Evolutionary conservation across 2,888 invertebrate genomes (phyloP).

Genomic region (Poecilobothrus nobilitatus): DNA sequence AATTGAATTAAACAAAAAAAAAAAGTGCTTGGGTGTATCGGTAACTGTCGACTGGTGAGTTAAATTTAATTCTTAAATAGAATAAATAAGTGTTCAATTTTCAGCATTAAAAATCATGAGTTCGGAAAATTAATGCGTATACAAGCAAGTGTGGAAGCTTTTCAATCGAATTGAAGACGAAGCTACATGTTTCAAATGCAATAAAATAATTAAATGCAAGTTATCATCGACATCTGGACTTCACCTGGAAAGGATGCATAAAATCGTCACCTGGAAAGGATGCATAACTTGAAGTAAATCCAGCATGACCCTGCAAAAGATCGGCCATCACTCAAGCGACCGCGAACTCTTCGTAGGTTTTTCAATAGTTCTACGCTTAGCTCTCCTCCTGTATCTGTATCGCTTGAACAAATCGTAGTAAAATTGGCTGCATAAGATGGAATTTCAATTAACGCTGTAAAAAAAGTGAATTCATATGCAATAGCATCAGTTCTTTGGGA

Average conservation of each 20-base stretch:
- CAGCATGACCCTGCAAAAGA: background rate
- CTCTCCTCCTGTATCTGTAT: background rate
- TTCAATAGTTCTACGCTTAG: background rate
- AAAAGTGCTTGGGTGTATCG: too few species aligned
- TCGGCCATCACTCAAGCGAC: conserved; percentile 1
- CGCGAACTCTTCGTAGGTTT: background rate
- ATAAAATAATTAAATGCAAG: conserved; percentile 5
- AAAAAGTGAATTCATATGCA: conserved; percentile 11
- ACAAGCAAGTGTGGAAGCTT: conserved; percentile 9
- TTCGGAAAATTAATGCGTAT: conserved; percentile 4
- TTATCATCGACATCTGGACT: conserved; percentile 10
- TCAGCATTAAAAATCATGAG: conserved; percentile 1
- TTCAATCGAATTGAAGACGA: conserved; percentile 5
- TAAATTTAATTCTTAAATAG: too few species aligned
- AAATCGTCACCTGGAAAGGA: conserved; percentile 5
- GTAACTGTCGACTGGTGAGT: conserved; percentile 7
- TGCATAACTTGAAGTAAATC: conserved; percentile 10
- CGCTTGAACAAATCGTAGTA: background rate
- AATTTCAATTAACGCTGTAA: conserved; percentile 10
- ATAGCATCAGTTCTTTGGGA: background rate
- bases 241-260: too few species aligned
- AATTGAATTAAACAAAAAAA: background rate
- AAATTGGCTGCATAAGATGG: conserved; percentile 11
- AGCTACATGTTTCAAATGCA: conserved; percentile 2
- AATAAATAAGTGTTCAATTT: background rate